Percentiles rank a stretch among this genome's conserved stretches.
phyloP scores from a whole-genome alignment of 2,113 vertebrate genomes.

The Jacana jacana region DNA sequence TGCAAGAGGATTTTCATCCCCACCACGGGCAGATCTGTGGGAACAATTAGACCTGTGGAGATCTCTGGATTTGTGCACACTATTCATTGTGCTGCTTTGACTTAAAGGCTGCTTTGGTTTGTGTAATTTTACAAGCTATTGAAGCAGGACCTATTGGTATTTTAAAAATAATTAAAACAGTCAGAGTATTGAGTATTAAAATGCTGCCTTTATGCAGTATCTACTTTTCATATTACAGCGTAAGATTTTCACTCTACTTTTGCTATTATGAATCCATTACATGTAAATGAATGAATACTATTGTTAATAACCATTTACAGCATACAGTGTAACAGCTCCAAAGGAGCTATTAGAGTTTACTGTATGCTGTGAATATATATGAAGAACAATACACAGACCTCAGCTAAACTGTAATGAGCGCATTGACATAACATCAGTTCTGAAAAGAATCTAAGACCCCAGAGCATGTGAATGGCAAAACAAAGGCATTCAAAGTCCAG shows the following conservation, averaged over 20 bases:
- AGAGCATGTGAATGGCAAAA: conserved; percentile 4
- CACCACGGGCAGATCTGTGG: background rate
- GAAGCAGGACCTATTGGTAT: conserved; percentile 62
- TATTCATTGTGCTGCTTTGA: conserved; percentile 14
- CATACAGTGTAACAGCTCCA: conserved; percentile 63
- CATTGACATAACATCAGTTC: conserved; percentile 50
- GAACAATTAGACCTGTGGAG: background rate
- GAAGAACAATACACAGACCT: conserved; percentile 64
- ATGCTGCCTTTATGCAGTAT: conserved; percentile 51
- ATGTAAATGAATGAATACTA: conserved; percentile 65
- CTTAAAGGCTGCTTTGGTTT: conserved; percentile 34
- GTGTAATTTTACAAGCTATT: conserved; percentile 60
- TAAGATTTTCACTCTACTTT: conserved; percentile 59
- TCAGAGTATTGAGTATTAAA: conserved; percentile 58
- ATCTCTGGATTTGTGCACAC: background rate
- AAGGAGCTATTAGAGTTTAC: conserved; percentile 69
- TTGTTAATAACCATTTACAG: conserved; percentile 70
- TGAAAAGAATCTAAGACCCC: conserved; percentile 18
- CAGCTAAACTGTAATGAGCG: conserved; percentile 51
- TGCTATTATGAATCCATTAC: conserved; percentile 69
- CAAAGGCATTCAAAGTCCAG: background rate
- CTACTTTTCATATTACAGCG: conserved; percentile 57
- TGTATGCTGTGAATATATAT: conserved; percentile 65
- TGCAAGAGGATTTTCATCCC: background rate
- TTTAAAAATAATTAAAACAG: conserved; percentile 67